Evolutionary conservation across 2,113 vertebrate species (phyloP).

Genomic region (Platanista minor): DNA sequence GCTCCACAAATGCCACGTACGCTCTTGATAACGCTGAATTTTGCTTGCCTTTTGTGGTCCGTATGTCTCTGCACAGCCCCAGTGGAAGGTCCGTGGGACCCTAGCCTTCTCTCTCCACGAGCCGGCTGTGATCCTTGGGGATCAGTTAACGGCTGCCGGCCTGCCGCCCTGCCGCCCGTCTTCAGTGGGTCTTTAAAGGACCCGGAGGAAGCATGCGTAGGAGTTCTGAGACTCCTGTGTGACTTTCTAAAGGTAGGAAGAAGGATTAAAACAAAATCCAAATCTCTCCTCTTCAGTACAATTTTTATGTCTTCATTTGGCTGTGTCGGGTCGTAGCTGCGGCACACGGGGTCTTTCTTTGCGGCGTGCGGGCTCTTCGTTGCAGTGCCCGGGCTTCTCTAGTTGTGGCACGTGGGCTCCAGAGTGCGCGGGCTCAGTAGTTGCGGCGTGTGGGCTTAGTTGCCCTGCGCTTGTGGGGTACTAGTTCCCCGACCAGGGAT

Average conservation of each 20-base stretch:
- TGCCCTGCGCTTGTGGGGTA: no score
- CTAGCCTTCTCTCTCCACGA: constrained; percentile 83
- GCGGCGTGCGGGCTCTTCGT: no score
- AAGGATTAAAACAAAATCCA: background rate
- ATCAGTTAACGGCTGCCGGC: constrained; percentile 82
- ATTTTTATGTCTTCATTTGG: background rate
- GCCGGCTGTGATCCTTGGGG: constrained; percentile 82
- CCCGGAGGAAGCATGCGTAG: constrained; percentile 83
- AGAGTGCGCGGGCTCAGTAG: no score
- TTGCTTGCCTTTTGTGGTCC: background rate
- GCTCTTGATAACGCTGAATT: background rate
- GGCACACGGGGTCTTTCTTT: no score
- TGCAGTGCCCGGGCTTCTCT: no score
- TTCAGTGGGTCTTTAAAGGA: constrained; percentile 86
- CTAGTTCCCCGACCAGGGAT: no score
- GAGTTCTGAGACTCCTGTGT: constrained; percentile 84
- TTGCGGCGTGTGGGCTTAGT: no score
- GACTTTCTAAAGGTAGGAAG: constrained; percentile 84
- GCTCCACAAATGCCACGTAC: background rate
- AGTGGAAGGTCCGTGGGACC: constrained; percentile 83
- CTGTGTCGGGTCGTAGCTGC: no score
- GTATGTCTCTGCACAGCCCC: background rate
- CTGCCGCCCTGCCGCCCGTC: constrained; percentile 83
- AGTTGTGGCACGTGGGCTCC: no score
- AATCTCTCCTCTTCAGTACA: background rate